These are phyloP conservation scores for Dastarcus helophoroides DNA, from an alignment of 2,888 invertebrate genomes.

Conservation along the genomic window DNA sequence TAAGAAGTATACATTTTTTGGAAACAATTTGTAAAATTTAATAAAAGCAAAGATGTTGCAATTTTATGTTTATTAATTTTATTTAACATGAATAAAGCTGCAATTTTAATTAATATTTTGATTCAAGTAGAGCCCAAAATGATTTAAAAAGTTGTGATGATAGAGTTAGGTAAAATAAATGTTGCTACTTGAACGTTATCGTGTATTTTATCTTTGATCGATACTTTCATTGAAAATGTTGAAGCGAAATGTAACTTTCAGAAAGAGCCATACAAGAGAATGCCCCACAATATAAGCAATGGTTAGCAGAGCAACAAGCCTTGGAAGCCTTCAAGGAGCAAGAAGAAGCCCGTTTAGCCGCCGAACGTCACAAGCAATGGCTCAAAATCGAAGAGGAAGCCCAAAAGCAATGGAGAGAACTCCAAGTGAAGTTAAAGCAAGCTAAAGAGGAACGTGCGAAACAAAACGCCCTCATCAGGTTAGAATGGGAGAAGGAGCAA, in stretches of 20 bases:
- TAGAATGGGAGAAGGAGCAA: slow-evolving; percentile 61
- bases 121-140: no score
- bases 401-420: slow-evolving; percentile 49
- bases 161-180: no score
- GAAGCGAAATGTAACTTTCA: slow-evolving; percentile 21
- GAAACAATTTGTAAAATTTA: no score
- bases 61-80: no score
- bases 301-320: slow-evolving; percentile 43
- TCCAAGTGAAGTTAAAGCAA: slow-evolving; percentile 46
- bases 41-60: no score
- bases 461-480: slow-evolving; percentile 46
- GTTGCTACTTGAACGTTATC: neutral
- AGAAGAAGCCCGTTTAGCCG: slow-evolving; percentile 44
- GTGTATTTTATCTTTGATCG: slow-evolving; percentile 1
- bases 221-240: slow-evolving; percentile 2
- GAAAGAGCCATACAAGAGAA: slow-evolving; percentile 32
- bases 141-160: no score
- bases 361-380: slow-evolving; percentile 54
- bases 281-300: slow-evolving; percentile 42
- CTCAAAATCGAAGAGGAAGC: slow-evolving; percentile 52
- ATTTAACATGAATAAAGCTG: no score
- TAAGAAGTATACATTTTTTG: no score
- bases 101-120: no score
- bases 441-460: slow-evolving; percentile 46
- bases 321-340: slow-evolving; percentile 42